A percentile compares a stretch with the other conserved stretches of the same genome.
These are phyloP conservation scores for Phyllopteryx taeniolatus DNA, from an alignment of 2,113 vertebrate species.

Conservation along the genomic window DNA sequence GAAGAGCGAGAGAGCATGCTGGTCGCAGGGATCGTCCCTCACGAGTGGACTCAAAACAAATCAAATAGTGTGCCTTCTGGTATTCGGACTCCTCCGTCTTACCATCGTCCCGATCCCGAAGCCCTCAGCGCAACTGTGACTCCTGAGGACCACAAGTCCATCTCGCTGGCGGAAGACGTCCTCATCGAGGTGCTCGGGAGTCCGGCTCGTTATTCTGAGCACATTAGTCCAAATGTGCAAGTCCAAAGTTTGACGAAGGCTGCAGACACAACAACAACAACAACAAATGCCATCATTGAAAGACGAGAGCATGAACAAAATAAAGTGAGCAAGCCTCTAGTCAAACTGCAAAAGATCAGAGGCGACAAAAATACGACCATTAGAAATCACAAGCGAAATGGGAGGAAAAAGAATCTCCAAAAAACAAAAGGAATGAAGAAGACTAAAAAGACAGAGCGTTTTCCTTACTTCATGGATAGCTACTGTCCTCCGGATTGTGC, in stretches of 20 bases:
- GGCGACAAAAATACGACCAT: constrained; percentile 21
- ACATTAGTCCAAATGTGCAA: constrained; percentile 9
- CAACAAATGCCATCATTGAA: constrained; percentile 7
- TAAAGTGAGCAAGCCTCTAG: constrained; percentile 4
- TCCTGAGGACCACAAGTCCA: background rate
- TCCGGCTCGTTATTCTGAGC: constrained; percentile 15
- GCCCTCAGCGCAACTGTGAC: background rate
- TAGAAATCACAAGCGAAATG: constrained; percentile 28
- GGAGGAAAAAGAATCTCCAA: constrained; percentile 39
- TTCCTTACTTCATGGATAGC: constrained; percentile 63
- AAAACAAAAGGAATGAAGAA: constrained; percentile 31
- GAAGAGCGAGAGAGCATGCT: constrained; percentile 37
- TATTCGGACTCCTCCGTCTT: background rate
- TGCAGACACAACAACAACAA: background rate
- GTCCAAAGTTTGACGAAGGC: constrained; percentile 7
- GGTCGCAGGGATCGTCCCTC: constrained; percentile 41
- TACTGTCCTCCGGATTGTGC: constrained; percentile 64
- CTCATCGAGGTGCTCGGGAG: constrained; percentile 17
- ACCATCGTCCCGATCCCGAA: background rate
- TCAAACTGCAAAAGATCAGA: constrained; percentile 15
- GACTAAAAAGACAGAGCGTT: constrained; percentile 7
- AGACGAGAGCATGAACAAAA: background rate
- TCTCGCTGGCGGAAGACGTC: constrained; percentile 20
- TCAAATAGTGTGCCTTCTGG: background rate
- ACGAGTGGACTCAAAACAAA: background rate